A percentile compares a stretch with the other conserved stretches of the same genome.
phyloP scores from a whole-genome alignment of 2,797 vertebrate genomes.

The Phoebastria nigripes region DNA sequence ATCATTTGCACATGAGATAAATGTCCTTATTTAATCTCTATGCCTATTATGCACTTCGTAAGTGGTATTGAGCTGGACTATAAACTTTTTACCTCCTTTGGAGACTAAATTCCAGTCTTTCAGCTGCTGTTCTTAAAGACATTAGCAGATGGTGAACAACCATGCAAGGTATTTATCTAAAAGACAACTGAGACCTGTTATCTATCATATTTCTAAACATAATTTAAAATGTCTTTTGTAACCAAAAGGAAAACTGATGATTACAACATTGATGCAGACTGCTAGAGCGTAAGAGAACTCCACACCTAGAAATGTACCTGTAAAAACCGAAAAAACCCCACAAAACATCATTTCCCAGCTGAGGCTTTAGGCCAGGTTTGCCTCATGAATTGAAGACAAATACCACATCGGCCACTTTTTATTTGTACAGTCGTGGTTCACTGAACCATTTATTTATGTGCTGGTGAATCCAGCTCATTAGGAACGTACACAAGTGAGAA shows the following conservation, averaged over 20 bases:
- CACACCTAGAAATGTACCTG: accelerated
- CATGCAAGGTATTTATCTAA: accelerated
- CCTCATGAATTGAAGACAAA: accelerated
- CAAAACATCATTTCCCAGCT: not conserved
- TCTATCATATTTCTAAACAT: accelerated
- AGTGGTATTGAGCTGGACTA: not conserved
- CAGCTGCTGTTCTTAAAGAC: not conserved
- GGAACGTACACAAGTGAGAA: not conserved
- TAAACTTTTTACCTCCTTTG: not conserved
- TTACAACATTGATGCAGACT: accelerated
- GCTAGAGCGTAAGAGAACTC: accelerated
- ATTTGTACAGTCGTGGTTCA: accelerated
- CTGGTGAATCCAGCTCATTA: not conserved
- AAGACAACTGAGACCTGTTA: not conserved
- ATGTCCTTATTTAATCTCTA: not conserved
- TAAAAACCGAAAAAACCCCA: not conserved
- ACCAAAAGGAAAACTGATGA: not conserved
- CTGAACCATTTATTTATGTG: accelerated
- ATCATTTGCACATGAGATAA: not conserved
- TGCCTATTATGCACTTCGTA: not conserved
- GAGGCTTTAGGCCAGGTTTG: not conserved
- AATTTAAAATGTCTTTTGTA: not conserved
- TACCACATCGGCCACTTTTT: accelerated
- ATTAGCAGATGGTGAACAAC: accelerated
- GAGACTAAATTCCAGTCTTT: not conserved